phyloP scores from a whole-genome alignment of 2,113 vertebrate species.

The Seriola dumerili region DNA sequence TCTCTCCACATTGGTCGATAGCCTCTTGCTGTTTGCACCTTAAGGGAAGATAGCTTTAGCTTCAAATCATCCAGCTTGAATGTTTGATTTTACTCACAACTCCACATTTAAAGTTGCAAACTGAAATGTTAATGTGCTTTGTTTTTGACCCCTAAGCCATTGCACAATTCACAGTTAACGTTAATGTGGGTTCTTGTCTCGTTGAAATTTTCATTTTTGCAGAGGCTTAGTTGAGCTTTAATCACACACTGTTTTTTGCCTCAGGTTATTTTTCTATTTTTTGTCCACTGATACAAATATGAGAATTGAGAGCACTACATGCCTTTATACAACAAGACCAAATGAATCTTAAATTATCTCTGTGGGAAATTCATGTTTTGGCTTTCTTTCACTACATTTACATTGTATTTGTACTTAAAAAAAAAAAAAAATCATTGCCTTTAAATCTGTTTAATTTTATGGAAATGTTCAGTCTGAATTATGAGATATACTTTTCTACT shows the following conservation, averaged over 20 bases:
- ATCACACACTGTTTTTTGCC: conserved; percentile 15
- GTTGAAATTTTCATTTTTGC: not conserved
- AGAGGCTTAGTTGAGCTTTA: conserved; percentile 27
- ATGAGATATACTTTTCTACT: not conserved
- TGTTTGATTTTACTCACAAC: not conserved
- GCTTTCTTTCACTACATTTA: conserved; percentile 7
- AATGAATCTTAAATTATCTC: not conserved
- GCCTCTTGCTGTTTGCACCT: conserved; percentile 15
- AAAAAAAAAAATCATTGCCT: not conserved
- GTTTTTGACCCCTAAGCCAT: not conserved
- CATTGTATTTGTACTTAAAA: not conserved
- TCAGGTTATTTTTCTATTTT: conserved; percentile 14
- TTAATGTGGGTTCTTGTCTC: not conserved
- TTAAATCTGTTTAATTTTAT: not conserved
- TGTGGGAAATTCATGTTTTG: not conserved
- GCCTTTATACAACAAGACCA: conserved; percentile 2
- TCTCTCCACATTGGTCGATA: not conserved
- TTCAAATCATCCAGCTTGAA: not conserved
- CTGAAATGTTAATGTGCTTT: not conserved
- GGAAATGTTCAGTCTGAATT: not conserved
- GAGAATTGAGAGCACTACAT: conserved; percentile 22
- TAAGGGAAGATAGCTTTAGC: conserved; percentile 11
- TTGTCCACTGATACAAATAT: not conserved
- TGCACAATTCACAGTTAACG: too few species aligned
- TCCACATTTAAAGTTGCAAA: not conserved